These are phyloP conservation scores for Amphiura filiformis DNA, from an alignment of 35 echinoderm and acorn worm genomes.

Conservation along the genomic window DNA sequence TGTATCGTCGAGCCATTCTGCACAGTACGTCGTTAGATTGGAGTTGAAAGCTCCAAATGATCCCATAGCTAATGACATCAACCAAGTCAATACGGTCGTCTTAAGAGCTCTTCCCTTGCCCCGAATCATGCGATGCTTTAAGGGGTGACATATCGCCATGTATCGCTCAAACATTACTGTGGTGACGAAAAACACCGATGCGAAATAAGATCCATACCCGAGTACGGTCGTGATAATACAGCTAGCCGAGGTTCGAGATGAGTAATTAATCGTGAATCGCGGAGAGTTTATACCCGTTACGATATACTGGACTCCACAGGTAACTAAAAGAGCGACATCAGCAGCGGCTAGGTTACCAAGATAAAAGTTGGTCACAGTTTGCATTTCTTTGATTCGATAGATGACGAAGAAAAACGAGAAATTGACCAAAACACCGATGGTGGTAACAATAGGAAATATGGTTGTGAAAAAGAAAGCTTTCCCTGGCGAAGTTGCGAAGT, in stretches of 20 bases:
- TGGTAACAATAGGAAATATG: not conserved
- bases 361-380: not conserved
- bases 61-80: not conserved
- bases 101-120: not conserved
- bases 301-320: not conserved
- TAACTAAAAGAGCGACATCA: not conserved
- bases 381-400: not conserved
- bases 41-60: not conserved
- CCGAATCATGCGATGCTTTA: not conserved
- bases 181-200: not conserved
- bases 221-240: not conserved
- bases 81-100: not conserved
- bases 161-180: not conserved
- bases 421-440: not conserved
- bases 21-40: not conserved
- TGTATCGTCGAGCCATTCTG: not conserved
- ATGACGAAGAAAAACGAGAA: not conserved
- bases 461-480: not conserved
- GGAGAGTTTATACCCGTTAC: not conserved
- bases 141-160: not conserved
- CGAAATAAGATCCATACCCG: not conserved
- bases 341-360: not conserved
- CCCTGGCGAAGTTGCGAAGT: not conserved
- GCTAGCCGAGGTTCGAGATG: not conserved
- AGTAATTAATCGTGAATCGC: not conserved